phyloP scores from a whole-genome alignment of 2,888 invertebrate genomes.

The Euclidia mi region DNA sequence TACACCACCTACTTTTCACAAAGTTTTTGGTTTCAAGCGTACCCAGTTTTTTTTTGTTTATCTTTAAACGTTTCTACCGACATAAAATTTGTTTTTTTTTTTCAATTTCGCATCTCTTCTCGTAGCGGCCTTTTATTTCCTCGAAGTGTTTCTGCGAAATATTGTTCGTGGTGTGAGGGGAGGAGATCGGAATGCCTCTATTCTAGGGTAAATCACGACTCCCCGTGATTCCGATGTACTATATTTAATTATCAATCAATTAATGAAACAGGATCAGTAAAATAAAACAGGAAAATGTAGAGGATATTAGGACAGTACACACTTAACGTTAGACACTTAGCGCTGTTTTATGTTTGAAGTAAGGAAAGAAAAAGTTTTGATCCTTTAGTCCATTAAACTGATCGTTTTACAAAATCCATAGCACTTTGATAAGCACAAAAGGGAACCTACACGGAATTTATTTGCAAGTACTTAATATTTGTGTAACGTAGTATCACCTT shows the following conservation, averaged over 20 bases:
- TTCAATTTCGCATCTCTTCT: slow-evolving; percentile 29
- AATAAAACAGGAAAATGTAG: slow-evolving; percentile 2
- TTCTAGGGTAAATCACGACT: slow-evolving; percentile 22
- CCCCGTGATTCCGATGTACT: slow-evolving; percentile 11
- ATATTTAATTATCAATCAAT: slow-evolving; percentile 33
- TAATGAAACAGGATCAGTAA: slow-evolving; percentile 10
- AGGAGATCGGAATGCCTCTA: slow-evolving; percentile 37
- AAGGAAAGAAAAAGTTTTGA: slow-evolving; percentile 18
- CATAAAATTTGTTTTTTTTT: slow-evolving; percentile 54
- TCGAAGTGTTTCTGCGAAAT: slow-evolving; percentile 33
- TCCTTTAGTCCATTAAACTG: slow-evolving; percentile 35
- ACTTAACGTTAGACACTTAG: too few relatives aligned
- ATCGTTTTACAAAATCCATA: slow-evolving; percentile 44
- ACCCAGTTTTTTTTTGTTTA: slow-evolving; percentile 52
- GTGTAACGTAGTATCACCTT: too few relatives aligned
- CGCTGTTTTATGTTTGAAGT: slow-evolving; percentile 14
- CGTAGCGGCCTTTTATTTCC: slow-evolving; percentile 40
- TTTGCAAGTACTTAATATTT: slow-evolving; percentile 85
- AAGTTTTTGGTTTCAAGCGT: slow-evolving; percentile 41
- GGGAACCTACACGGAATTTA: slow-evolving; percentile 78
- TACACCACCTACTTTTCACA: slow-evolving; percentile 34
- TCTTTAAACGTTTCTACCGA: slow-evolving; percentile 43
- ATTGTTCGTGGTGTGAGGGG: slow-evolving; percentile 30
- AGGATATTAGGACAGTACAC: neutral
- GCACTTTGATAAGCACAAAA: slow-evolving; percentile 71